A percentile compares a stretch with the other conserved stretches of the same genome.
Evolutionary conservation across 2,797 vertebrate species (phyloP).

Genomic region (Pteropus rufus): DNA sequence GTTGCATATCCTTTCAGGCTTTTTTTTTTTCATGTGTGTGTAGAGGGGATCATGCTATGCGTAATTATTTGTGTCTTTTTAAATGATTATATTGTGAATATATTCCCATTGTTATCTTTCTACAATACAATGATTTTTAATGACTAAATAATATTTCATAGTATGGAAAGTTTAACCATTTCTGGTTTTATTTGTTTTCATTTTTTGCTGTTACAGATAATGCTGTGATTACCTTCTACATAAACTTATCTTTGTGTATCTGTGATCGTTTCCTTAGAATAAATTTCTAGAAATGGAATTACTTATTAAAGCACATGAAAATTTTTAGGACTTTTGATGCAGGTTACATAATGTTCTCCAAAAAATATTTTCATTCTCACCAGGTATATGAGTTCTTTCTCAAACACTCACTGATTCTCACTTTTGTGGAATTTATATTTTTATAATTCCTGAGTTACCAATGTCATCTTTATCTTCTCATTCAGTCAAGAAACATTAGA

Average conservation of each 20-base stretch:
- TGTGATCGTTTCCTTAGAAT: conserved; percentile 25
- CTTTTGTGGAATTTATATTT: conserved; percentile 15
- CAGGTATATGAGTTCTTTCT: not conserved
- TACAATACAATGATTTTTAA: conserved; percentile 19
- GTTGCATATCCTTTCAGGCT: not conserved
- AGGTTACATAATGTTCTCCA: not conserved
- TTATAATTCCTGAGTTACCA: conserved; percentile 37
- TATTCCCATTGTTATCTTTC: not conserved
- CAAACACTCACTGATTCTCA: not conserved
- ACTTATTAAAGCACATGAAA: not conserved
- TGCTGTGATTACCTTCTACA: not conserved
- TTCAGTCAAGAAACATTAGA: conserved; percentile 28
- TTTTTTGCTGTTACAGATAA: conserved; percentile 24
- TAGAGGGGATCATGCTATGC: not conserved
- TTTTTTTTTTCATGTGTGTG: too few species aligned
- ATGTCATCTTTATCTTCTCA: conserved; percentile 33
- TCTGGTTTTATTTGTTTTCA: not conserved
- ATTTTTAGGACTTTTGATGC: not conserved
- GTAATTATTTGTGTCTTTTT: conserved; percentile 12
- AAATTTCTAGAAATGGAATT: conserved; percentile 39
- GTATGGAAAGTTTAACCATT: not conserved
- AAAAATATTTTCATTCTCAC: not conserved
- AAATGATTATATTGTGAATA: not conserved
- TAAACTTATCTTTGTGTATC: not conserved
- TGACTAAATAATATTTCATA: not conserved